Percentiles rank a stretch among this genome's conserved stretches.
Conservation (phyloP, 2,888 invertebrate species). For the Andrena fulva region DNA sequence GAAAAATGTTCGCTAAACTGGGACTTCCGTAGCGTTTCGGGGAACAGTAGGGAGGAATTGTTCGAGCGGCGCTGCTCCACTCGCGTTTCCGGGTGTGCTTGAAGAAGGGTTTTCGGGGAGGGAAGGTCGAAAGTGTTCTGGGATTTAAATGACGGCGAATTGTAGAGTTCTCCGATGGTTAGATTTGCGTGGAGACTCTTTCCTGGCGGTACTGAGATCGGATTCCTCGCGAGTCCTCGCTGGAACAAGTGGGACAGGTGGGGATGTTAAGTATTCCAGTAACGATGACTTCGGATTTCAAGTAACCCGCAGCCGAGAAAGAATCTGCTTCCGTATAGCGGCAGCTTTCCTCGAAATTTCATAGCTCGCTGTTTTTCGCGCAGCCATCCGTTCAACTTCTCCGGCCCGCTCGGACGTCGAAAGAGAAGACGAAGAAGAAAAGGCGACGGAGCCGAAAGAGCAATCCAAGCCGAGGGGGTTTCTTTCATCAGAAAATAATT, state of each 20-base stretch:
- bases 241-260: too few relatives aligned
- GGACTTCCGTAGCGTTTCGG: background rate
- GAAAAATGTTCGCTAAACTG: constrained; percentile 24
- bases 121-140: too few relatives aligned
- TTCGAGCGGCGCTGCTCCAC: background rate
- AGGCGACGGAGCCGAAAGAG: constrained; percentile 62
- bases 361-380: background rate
- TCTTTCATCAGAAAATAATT: constrained; percentile 85
- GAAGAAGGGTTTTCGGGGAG: too few relatives aligned
- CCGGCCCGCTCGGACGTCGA: constrained; percentile 12
- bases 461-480: constrained; percentile 73
- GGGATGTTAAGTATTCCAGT: too few relatives aligned
- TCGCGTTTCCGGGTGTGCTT: background rate
- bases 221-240: too few relatives aligned
- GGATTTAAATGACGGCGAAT: too few relatives aligned
- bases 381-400: background rate
- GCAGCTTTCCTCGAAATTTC: background rate
- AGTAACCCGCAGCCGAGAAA: background rate
- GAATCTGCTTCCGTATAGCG: background rate
- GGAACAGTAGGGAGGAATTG: background rate
- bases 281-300: background rate
- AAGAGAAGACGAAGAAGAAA: constrained; percentile 34
- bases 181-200: background rate
- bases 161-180: too few relatives aligned
- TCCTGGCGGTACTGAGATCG: background rate